Percentiles rank a stretch among this genome's conserved stretches.
Evolutionary conservation across 2,888 invertebrate genomes (phyloP).

Genomic region (Megalurothrips usitatus): DNA sequence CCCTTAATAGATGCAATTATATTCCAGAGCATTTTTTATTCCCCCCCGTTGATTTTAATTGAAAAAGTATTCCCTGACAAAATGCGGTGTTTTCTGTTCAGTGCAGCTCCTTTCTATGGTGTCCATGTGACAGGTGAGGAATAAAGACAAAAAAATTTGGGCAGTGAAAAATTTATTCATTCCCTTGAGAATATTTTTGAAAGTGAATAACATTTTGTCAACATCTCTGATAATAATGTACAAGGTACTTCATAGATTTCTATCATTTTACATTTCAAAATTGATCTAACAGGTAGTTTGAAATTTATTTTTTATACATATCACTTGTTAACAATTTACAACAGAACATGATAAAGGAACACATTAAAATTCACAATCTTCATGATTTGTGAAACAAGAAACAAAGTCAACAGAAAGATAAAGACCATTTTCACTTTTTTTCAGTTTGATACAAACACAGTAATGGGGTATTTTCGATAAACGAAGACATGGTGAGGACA

Average conservation of each 20-base stretch:
- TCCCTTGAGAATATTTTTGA: slow-evolving; percentile 12
- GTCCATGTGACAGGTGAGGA: too few species aligned
- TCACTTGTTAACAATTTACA: slow-evolving; percentile 21
- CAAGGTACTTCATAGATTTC: background rate
- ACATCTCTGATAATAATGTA: background rate
- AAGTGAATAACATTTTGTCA: slow-evolving; percentile 12
- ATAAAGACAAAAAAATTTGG: background rate
- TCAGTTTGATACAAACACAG: slow-evolving; percentile 3
- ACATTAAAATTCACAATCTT: slow-evolving; percentile 13
- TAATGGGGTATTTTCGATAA: background rate
- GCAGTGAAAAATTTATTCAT: slow-evolving; percentile 27
- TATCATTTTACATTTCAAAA: background rate
- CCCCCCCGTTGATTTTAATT: too few species aligned
- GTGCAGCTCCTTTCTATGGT: too few species aligned
- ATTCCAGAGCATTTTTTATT: too few species aligned
- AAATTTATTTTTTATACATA: slow-evolving; percentile 7
- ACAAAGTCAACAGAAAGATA: slow-evolving; percentile 19
- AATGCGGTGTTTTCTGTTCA: too few species aligned
- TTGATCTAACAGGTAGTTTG: background rate
- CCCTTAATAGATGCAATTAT: too few species aligned
- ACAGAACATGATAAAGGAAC: slow-evolving; percentile 22
- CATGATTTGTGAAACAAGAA: background rate
- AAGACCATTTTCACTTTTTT: slow-evolving; percentile 7
- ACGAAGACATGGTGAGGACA: background rate
- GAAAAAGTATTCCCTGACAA: too few species aligned